Conservation (phyloP, 2,797 vertebrate genomes). For the Helarctos malayanus region DNA sequence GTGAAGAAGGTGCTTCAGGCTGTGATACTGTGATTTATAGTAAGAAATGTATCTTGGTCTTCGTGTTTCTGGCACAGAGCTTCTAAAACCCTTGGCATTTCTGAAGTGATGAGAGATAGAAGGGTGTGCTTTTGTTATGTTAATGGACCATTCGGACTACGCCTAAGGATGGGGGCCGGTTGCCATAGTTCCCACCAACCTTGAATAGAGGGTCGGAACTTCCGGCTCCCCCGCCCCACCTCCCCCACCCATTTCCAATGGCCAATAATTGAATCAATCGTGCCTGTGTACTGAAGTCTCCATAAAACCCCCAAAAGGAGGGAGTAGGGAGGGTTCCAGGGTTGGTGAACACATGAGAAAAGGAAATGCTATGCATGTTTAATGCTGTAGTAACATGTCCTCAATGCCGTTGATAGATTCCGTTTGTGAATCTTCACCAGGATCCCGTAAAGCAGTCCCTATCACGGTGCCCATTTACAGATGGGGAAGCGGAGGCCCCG, state of each 20-base stretch:
- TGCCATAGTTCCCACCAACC: no score
- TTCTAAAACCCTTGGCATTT: not conserved
- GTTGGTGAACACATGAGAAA: not conserved
- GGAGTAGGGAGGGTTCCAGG: not conserved
- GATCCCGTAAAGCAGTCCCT: not conserved
- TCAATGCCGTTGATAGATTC: not conserved
- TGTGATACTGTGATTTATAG: not conserved
- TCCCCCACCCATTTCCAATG: not conserved
- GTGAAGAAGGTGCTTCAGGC: not conserved
- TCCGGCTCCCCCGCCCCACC: not conserved
- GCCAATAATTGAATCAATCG: not conserved
- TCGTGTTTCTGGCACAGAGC: not conserved
- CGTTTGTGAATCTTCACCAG: not conserved
- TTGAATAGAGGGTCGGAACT: not conserved
- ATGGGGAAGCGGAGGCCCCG: not conserved
- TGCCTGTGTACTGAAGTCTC: not conserved
- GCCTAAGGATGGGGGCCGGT: not conserved
- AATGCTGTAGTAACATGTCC: not conserved
- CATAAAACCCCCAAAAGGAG: not conserved
- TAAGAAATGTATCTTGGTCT: not conserved
- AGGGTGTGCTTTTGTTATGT: not conserved
- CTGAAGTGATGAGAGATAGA: no score
- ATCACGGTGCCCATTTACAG: not conserved
- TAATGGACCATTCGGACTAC: no score
- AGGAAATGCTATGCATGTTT: not conserved